These are phyloP conservation scores for Formica exsecta DNA, from an alignment of 1,140 invertebrate genomes.

Conservation along the genomic window DNA sequence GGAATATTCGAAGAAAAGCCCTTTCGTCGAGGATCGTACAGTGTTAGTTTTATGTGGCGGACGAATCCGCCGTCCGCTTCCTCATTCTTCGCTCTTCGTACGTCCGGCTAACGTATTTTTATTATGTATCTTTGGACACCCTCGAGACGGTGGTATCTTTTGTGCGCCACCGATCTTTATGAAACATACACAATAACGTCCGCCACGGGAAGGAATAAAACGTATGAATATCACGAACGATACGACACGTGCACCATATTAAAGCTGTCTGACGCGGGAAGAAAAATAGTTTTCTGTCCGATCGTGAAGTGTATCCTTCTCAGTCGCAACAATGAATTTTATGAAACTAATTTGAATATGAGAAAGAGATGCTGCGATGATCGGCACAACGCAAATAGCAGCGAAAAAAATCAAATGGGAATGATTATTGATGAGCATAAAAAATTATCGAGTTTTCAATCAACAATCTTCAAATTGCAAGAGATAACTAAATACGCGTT, in stretches of 20 bases:
- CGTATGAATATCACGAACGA: conserved; percentile 58
- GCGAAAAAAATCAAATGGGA: background rate
- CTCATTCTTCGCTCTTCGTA: conserved; percentile 26
- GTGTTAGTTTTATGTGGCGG: conserved; percentile 33
- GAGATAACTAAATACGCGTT: conserved; percentile 17
- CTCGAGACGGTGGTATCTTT: conserved; percentile 43
- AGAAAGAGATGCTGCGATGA: background rate
- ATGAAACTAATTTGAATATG: conserved; percentile 41
- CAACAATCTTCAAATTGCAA: background rate
- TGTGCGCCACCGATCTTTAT: conserved; percentile 55
- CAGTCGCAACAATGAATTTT: conserved; percentile 28
- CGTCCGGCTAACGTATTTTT: conserved; percentile 53
- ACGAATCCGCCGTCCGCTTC: conserved; percentile 34
- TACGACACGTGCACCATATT: conserved; percentile 56
- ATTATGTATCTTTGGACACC: conserved; percentile 55
- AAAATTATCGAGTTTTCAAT: conserved; percentile 2
- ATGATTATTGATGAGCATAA: background rate
- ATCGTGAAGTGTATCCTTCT: conserved; percentile 6
- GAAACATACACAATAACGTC: conserved; percentile 58
- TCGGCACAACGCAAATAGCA: background rate
- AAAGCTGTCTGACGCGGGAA: conserved; percentile 61
- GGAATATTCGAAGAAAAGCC: conserved; percentile 31
- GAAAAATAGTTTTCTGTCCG: conserved; percentile 65
- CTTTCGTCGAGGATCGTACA: conserved; percentile 28
- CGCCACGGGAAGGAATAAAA: conserved; percentile 60